phyloP scores from a whole-genome alignment of 2,888 invertebrate species.

The Phytoseiulus persimilis region DNA sequence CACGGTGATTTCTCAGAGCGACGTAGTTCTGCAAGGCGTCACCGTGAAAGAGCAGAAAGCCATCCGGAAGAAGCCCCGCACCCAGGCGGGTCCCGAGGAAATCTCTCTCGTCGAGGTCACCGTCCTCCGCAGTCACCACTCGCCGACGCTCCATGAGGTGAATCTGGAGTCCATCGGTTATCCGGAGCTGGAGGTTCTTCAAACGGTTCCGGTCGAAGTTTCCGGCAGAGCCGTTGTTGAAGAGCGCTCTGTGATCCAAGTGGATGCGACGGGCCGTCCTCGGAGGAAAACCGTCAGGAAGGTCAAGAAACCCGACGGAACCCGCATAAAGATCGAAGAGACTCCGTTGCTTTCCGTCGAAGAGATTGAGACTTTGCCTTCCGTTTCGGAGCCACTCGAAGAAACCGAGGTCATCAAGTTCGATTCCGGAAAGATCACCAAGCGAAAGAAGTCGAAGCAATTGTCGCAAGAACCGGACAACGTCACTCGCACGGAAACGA shows the following conservation, averaged over 20 bases:
- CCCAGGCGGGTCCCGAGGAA: not conserved
- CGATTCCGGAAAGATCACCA: conserved; percentile 10
- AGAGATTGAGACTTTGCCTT: not conserved
- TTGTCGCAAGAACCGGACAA: not conserved
- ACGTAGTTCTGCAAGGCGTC: not conserved
- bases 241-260: not conserved
- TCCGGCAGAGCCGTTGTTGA: not conserved
- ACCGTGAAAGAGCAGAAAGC: conserved; percentile 14
- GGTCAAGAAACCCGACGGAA: conserved; percentile 24
- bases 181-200: conserved; percentile 20
- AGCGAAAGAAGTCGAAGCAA: not conserved
- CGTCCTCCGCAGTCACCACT: not conserved
- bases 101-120: conserved; percentile 25
- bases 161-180: conserved; percentile 20
- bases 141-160: not conserved
- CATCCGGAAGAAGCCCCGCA: conserved; percentile 15
- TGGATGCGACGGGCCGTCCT: not conserved
- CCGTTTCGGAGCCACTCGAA: not conserved
- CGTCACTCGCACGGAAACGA: not conserved
- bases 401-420: not conserved
- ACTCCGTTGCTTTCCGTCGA: not conserved
- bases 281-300: conserved; percentile 16
- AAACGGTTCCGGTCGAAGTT: conserved; percentile 1
- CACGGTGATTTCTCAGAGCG: not conserved
- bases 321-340: not conserved